These are phyloP conservation scores for Thryonomys swinderianus DNA, from an alignment of 2,113 vertebrate genomes.

Conservation along the genomic window DNA sequence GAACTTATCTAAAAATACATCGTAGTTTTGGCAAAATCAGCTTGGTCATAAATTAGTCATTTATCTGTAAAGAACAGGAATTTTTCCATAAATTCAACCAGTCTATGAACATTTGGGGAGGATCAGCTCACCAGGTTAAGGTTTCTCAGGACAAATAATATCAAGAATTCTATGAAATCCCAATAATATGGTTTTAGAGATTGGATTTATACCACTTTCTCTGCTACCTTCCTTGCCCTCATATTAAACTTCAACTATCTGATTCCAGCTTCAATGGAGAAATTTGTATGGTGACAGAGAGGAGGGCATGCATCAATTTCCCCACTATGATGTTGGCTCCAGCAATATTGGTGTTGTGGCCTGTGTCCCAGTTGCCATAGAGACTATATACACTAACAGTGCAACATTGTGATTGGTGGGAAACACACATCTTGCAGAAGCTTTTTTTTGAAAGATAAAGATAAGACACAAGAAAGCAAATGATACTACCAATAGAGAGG, in stretches of 20 bases:
- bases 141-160: constrained; percentile 32
- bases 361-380: constrained; percentile 60
- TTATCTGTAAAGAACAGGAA: not conserved
- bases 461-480: constrained; percentile 63
- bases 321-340: constrained; percentile 44
- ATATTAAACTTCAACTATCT: constrained; percentile 38
- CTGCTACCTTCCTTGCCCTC: not conserved
- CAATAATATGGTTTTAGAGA: not conserved
- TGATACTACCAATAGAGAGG: constrained; percentile 35
- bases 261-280: constrained; percentile 39
- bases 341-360: constrained; percentile 59
- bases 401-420: constrained; percentile 49
- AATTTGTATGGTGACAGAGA: constrained; percentile 64
- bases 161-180: constrained; percentile 41
- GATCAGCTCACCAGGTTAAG: not conserved
- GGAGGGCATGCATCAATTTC: constrained; percentile 25
- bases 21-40: constrained; percentile 42
- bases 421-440: constrained; percentile 51
- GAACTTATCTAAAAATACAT: constrained; percentile 42
- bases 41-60: constrained; percentile 52
- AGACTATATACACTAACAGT: constrained; percentile 51
- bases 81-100: not conserved
- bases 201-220: constrained; percentile 27
- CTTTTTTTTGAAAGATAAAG: constrained; percentile 64
- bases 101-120: constrained; percentile 12